Evolutionary conservation across 2,113 vertebrate species (phyloP).

Genomic region (Chinchilla lanigera): DNA sequence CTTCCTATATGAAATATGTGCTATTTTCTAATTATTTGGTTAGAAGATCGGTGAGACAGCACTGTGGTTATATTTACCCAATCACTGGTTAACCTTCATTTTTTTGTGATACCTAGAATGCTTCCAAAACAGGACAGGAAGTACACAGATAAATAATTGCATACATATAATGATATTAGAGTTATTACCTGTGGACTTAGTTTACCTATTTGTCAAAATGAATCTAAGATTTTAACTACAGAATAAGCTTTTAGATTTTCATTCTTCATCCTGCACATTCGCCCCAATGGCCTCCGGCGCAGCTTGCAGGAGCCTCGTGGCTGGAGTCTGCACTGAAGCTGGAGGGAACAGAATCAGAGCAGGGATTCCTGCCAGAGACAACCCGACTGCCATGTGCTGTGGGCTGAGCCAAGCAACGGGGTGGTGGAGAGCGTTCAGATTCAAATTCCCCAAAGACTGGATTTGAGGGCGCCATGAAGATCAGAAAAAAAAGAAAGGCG

Average conservation of each 20-base stretch:
- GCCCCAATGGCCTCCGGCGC: background rate
- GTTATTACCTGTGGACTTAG: background rate
- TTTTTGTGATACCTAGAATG: background rate
- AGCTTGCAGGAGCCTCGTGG: background rate
- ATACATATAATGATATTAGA: background rate
- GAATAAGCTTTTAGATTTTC: background rate
- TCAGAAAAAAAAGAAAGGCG: background rate
- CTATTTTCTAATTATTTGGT: slow-evolving; percentile 7
- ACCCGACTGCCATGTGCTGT: background rate
- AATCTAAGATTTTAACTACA: background rate
- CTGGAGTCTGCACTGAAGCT: background rate
- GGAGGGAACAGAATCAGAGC: background rate
- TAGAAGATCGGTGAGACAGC: background rate
- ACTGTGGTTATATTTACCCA: background rate
- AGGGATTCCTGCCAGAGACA: background rate
- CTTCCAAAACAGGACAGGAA: background rate
- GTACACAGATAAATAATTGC: background rate
- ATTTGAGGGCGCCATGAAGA: background rate
- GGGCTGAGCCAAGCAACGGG: background rate
- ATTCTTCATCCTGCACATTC: background rate
- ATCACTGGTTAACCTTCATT: background rate
- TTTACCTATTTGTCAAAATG: slow-evolving; percentile 26
- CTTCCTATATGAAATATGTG: background rate
- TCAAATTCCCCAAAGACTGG: background rate
- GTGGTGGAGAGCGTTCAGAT: background rate